Percentiles rank a stretch among this genome's conserved stretches.
phyloP scores from a whole-genome alignment of 2,113 vertebrate genomes.

The Corydoras sp. region DNA sequence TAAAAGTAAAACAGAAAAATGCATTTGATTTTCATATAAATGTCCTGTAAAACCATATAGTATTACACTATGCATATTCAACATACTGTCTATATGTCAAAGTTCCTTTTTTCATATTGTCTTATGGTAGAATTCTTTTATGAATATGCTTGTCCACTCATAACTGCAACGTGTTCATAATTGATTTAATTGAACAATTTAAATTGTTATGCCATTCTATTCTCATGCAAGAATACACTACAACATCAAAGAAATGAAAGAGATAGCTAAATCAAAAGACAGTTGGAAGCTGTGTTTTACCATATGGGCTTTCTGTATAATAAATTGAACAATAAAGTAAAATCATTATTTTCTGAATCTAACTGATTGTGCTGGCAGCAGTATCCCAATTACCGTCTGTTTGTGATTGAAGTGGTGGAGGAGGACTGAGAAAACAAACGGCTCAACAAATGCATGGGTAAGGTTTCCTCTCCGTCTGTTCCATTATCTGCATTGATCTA shows the following conservation, averaged over 20 bases:
- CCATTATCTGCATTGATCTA: conserved; percentile 49
- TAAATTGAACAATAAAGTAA: conserved; percentile 41
- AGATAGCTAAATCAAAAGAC: conserved; percentile 34
- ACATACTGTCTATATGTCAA: too few relatives aligned
- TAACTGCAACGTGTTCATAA: too few relatives aligned
- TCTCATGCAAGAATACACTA: neutral
- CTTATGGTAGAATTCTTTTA: too few relatives aligned
- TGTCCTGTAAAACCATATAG: too few relatives aligned
- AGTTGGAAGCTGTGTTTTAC: conserved; percentile 38
- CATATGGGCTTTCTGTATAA: conserved; percentile 40
- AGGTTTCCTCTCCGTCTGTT: conserved; percentile 32
- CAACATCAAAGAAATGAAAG: conserved; percentile 9
- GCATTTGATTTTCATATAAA: too few relatives aligned
- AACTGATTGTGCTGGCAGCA: conserved; percentile 24
- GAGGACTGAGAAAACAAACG: conserved; percentile 35
- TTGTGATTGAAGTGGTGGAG: conserved; percentile 32
- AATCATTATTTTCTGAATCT: conserved; percentile 32
- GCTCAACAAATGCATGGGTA: conserved; percentile 46
- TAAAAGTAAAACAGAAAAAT: too few relatives aligned
- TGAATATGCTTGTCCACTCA: too few relatives aligned
- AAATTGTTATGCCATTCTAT: conserved; percentile 26
- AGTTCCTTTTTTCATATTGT: too few relatives aligned
- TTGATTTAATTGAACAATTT: conserved; percentile 7
- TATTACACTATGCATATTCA: too few relatives aligned
- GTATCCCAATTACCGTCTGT: conserved; percentile 40